Percentiles rank a stretch among this genome's conserved stretches.
Conservation (phyloP, 2,113 vertebrate species). For the Mystacornis crossleyi region DNA sequence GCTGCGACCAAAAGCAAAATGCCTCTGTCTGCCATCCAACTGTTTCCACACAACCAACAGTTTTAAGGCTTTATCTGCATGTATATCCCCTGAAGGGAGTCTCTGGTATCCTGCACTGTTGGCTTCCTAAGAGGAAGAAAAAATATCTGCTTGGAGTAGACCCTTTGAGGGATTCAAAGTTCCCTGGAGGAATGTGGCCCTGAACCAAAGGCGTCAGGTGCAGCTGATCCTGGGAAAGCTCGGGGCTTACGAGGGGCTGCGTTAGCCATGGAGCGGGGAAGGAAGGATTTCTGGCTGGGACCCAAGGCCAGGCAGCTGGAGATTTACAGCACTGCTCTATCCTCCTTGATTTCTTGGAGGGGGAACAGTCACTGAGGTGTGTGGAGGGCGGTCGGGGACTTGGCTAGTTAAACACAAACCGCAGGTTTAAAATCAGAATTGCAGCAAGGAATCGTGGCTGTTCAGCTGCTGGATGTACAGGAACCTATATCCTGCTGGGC, state of each 20-base stretch:
- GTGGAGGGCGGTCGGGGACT: rapidly evolving
- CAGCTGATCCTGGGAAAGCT: constrained; percentile 23
- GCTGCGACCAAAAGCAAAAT: neutral
- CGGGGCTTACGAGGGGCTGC: neutral
- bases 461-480: neutral
- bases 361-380: neutral
- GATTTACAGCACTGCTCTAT: neutral
- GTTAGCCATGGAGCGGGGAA: neutral
- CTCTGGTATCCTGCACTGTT: neutral
- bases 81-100: neutral
- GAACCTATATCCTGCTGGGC: neutral
- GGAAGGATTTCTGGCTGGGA: neutral
- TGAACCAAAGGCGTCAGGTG: constrained; percentile 6
- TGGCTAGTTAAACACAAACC: neutral
- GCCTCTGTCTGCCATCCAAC: neutral
- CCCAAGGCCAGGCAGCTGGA: neutral
- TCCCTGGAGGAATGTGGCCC: neutral
- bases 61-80: neutral
- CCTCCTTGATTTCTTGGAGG: neutral
- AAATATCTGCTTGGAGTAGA: neutral
- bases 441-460: neutral
- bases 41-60: neutral
- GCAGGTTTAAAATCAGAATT: neutral
- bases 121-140: neutral
- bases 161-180: neutral